Base-by-base conservation (phyloP, 2,888 invertebrate species). In the Petrophora chlorosata region DNA sequence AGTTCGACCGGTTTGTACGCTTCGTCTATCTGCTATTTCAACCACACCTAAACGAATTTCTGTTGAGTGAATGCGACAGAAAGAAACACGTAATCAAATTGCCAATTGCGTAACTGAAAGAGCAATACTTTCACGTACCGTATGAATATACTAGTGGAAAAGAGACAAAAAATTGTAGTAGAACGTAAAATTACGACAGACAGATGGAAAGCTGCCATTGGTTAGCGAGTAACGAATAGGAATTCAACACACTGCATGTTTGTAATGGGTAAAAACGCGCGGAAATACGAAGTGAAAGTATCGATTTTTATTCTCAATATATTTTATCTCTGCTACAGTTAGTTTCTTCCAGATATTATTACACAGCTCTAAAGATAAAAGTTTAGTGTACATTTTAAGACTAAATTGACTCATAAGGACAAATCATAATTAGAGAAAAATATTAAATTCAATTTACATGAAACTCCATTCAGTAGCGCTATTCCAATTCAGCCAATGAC, bases 171-270 rank as follows among this genome's bases (percentile, higher is more conserved):
- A 54, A 63, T 40, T 58, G 41, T 59, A 62, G 65, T 71, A 67
- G 73, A 73, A 76, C 77, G 73, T 78, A 65, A 73, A 70, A 74
- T 76, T 85, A 87, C 85, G 77, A 69, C 81, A 92, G 93, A 92
- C 94, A 94, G 94, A 93, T 95, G 94, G 94, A 94, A 91, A 68
- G 69, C 70, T 82, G 45, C 76, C 62, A 94, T 94, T 94, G 94
- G 94, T 70, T 60, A 48, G 61, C 47, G 56, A 63, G n/a, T 68
- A 68, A 70, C 92, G 79, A 92, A 92, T 91, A 71, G 67, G 61
- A 76, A 74, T 68, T 56, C 78, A 83, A 88, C 90, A 90, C 89
- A 90, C 85, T 79, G 59, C 67, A 70, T 53, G 58, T 71, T 58
- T 56, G 53, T 61, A 70, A 63, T 63, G 61, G 73, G 44, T 57